Evolutionary conservation across 2,113 vertebrate genomes (phyloP).

Genomic region (Antigone vipio): DNA sequence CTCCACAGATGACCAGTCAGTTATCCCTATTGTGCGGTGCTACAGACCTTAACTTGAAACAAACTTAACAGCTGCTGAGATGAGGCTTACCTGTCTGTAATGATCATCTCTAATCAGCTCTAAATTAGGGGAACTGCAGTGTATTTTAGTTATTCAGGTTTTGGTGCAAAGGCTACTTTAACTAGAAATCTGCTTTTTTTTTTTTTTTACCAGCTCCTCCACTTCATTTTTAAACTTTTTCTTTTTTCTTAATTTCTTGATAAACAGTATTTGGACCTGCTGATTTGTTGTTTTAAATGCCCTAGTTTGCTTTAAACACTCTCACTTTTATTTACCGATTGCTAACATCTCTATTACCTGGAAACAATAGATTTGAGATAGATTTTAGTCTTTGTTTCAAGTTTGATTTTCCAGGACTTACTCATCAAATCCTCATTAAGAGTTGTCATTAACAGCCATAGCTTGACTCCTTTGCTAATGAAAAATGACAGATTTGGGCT

Average conservation of each 20-base stretch:
- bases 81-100: neutral
- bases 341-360: neutral
- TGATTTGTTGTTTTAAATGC: neutral
- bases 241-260: neutral
- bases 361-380: neutral
- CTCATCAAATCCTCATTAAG: conserved; percentile 2
- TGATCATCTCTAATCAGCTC: neutral
- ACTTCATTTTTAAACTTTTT: neutral
- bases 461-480: conserved; percentile 20
- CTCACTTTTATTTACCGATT: neutral
- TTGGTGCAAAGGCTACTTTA: neutral
- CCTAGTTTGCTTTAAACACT: neutral
- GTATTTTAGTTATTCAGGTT: neutral
- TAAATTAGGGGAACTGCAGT: neutral
- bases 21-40: neutral
- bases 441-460: neutral
- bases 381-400: neutral
- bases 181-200: neutral
- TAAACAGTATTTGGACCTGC: neutral
- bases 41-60: neutral
- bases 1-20: neutral
- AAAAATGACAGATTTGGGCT: conserved; percentile 22
- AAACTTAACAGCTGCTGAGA: neutral
- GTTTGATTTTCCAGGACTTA: conserved; percentile 1
- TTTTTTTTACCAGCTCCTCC: too few species aligned